These are phyloP conservation scores for Phenganax subtilis DNA, from an alignment of 92 coral and sea anemone species.

Conservation along the genomic window DNA sequence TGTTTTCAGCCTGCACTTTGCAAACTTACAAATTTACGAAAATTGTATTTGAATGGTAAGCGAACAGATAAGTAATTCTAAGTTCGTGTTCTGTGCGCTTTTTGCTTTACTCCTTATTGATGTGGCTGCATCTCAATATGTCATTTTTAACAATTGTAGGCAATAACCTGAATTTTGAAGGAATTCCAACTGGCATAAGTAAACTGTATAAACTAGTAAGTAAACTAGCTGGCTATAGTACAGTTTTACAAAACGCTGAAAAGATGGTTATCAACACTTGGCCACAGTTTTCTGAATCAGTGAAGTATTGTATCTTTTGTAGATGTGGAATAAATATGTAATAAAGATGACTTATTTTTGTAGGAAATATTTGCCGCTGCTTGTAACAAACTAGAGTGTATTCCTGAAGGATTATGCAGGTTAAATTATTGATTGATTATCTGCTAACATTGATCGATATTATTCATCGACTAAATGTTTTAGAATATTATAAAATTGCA, in stretches of 20 bases:
- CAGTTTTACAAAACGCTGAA: too few relatives aligned
- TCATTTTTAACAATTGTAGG: conserved; percentile 44
- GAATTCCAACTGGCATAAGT: conserved; percentile 94
- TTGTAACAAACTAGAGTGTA: conserved; percentile 89
- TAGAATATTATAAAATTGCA: too few relatives aligned
- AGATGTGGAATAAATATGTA: background rate
- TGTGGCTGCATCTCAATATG: background rate
- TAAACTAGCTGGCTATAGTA: background rate
- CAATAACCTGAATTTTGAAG: conserved; percentile 93
- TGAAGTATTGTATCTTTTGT: background rate
- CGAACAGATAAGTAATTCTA: background rate
- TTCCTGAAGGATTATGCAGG: conserved; percentile 99
- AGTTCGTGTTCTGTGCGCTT: background rate
- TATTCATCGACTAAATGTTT: background rate
- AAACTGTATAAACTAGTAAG: conserved; percentile 88
- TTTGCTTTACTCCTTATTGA: background rate
- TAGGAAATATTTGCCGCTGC: conserved; percentile 98
- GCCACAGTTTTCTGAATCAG: background rate
- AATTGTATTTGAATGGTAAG: conserved; percentile 90
- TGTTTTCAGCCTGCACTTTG: conserved; percentile 77
- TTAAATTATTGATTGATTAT: background rate
- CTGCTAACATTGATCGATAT: too few relatives aligned
- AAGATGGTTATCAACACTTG: background rate
- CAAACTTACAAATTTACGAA: conserved; percentile 77
- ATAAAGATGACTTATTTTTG: background rate